Evolutionary conservation across 2,797 vertebrate genomes (phyloP).

Genomic region (Carapus acus): DNA sequence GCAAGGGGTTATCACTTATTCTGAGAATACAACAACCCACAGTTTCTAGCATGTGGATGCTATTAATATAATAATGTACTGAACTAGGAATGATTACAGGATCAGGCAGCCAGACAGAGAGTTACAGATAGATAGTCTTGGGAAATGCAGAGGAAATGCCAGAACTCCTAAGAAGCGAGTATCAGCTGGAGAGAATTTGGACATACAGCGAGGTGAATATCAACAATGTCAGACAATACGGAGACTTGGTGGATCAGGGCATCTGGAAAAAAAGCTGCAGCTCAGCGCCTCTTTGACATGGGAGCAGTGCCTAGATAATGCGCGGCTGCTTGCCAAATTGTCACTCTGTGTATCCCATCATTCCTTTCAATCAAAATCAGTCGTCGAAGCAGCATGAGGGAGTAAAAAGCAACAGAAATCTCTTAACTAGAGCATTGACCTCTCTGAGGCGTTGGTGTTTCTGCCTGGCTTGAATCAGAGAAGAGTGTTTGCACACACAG

Average conservation of each 20-base stretch:
- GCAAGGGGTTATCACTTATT: constrained; percentile 26
- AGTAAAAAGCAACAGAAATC: constrained; percentile 61
- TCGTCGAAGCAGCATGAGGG: constrained; percentile 49
- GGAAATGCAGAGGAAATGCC: constrained; percentile 23
- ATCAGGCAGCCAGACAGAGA: constrained; percentile 19
- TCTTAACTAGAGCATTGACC: constrained; percentile 48
- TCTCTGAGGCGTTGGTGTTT: constrained; percentile 51
- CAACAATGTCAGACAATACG: constrained; percentile 10
- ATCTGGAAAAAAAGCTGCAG: constrained; percentile 1
- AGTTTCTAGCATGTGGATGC: constrained; percentile 3
- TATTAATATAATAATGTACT: constrained; percentile 45
- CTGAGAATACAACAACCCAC: constrained; percentile 4
- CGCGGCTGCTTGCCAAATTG: constrained; percentile 29
- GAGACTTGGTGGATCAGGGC: constrained; percentile 1
- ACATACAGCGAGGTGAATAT: constrained; percentile 26
- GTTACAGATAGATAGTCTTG: constrained; percentile 12
- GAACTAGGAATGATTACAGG: constrained; percentile 38
- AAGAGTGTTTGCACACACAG: not conserved
- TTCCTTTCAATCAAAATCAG: constrained; percentile 38
- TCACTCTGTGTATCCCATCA: constrained; percentile 40
- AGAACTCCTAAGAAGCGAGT: constrained; percentile 40
- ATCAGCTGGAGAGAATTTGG: constrained; percentile 34
- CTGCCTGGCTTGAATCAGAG: constrained; percentile 43
- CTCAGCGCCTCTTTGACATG: constrained; percentile 6
- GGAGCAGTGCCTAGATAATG: constrained; percentile 30